A percentile compares a stretch with the other conserved stretches of the same genome.
These are phyloP conservation scores for Strigamia transsilvanica DNA, from an alignment of 2,888 invertebrate species.

Conservation along the genomic window DNA sequence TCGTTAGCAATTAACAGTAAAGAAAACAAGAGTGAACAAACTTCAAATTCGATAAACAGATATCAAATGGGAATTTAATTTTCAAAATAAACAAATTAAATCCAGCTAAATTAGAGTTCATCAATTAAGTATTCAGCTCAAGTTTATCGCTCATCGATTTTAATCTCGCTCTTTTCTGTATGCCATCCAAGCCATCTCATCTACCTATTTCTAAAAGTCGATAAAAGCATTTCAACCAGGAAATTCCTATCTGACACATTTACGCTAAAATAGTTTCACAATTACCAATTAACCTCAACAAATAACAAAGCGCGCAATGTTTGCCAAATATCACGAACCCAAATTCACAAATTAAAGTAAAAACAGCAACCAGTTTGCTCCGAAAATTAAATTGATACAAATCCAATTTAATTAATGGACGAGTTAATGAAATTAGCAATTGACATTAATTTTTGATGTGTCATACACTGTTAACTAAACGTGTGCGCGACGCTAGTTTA, in stretches of 20 bases:
- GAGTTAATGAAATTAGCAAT: no score
- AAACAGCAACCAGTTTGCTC: no score
- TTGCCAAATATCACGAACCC: neutral
- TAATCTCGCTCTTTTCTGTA: conserved; percentile 9
- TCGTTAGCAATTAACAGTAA: no score
- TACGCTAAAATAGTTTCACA: conserved; percentile 21
- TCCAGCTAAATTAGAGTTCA: neutral
- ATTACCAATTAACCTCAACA: conserved; percentile 21
- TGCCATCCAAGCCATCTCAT: neutral
- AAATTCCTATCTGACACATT: conserved; percentile 14
- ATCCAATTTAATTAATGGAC: no score
- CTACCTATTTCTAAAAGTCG: conserved; percentile 28
- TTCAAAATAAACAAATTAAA: conserved; percentile 42
- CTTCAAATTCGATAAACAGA: neutral
- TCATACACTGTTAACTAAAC: neutral
- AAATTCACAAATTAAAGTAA: no score
- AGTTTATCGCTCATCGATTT: conserved; percentile 42
- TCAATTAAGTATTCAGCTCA: conserved; percentile 32
- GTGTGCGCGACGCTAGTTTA: no score
- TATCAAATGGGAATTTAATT: neutral
- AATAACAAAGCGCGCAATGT: neutral
- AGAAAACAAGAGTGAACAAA: neutral
- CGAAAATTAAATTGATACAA: no score
- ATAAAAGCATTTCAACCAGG: conserved; percentile 33
- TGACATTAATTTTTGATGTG: no score